A percentile compares a stretch with the other conserved stretches of the same genome.
Evolutionary conservation across 1,140 invertebrate genomes (phyloP).

Genomic region (Linepithema humile): DNA sequence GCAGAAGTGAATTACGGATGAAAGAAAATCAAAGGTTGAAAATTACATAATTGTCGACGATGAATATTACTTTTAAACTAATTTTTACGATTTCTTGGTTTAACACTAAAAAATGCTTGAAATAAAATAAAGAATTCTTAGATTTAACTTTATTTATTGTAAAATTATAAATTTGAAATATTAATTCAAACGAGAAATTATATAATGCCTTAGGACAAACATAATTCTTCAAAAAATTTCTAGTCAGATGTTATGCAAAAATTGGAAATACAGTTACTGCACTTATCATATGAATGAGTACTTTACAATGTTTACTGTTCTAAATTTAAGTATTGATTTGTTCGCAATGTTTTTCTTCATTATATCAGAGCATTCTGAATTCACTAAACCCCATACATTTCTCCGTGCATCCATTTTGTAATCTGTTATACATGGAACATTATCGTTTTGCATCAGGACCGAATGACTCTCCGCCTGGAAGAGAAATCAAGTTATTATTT

Average conservation of each 20-base stretch:
- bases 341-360: not conserved
- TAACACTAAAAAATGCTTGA: no score
- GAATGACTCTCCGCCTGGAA: conserved; percentile 67
- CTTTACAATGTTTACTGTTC: conserved; percentile 37
- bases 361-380: conserved; percentile 54
- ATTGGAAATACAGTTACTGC: not conserved
- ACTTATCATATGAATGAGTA: not conserved
- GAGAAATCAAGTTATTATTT: conserved; percentile 23
- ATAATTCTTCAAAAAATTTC: not conserved
- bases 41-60: no score
- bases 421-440: conserved; percentile 71
- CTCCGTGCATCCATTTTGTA: conserved; percentile 68
- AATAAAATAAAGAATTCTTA: no score
- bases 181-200: no score
- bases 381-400: conserved; percentile 69
- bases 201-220: not conserved
- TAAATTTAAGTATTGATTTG: not conserved
- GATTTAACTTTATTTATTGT: no score
- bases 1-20: no score
- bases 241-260: not conserved
- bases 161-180: no score
- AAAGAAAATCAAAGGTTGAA: no score
- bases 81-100: no score
- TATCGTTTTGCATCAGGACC: conserved; percentile 65
- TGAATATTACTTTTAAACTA: no score